These are phyloP conservation scores for Phyllotis vaccarum DNA, from an alignment of 2,797 vertebrate genomes.

Conservation along the genomic window DNA sequence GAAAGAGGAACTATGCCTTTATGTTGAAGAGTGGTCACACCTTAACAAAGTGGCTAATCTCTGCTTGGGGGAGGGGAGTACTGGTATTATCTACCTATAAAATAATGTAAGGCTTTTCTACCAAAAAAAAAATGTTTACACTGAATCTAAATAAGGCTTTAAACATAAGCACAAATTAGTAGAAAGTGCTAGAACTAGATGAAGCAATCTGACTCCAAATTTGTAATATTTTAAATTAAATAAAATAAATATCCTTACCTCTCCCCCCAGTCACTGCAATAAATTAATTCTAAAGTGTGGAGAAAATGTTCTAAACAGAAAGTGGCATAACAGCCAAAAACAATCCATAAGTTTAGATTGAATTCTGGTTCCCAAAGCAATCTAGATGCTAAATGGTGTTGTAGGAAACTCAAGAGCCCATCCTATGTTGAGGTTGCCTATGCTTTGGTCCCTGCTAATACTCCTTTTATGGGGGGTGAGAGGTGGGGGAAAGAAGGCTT, in stretches of 20 bases:
- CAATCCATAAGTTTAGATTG: neutral
- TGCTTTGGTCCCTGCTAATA: too few species aligned
- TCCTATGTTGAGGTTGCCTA: neutral
- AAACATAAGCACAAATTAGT: neutral
- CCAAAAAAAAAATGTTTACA: constrained; percentile 43
- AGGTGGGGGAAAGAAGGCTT: too few species aligned
- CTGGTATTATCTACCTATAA: neutral
- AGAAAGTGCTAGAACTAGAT: neutral
- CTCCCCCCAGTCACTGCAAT: neutral
- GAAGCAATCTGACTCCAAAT: neutral
- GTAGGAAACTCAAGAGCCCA: neutral
- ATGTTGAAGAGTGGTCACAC: neutral
- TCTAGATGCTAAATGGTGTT: neutral
- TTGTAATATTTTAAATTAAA: neutral
- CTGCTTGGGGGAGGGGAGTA: neutral
- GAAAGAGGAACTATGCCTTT: neutral
- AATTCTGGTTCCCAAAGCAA: neutral
- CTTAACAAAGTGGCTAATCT: neutral
- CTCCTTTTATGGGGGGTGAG: too few species aligned
- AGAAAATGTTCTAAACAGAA: neutral
- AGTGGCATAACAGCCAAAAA: neutral
- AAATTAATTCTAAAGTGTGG: neutral
- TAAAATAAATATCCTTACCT: neutral
- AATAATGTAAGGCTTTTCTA: neutral
- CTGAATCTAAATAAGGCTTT: constrained; percentile 23